Evolutionary conservation across 2,797 vertebrate genomes (phyloP).

Genomic region (Premnoplex brunnescens): DNA sequence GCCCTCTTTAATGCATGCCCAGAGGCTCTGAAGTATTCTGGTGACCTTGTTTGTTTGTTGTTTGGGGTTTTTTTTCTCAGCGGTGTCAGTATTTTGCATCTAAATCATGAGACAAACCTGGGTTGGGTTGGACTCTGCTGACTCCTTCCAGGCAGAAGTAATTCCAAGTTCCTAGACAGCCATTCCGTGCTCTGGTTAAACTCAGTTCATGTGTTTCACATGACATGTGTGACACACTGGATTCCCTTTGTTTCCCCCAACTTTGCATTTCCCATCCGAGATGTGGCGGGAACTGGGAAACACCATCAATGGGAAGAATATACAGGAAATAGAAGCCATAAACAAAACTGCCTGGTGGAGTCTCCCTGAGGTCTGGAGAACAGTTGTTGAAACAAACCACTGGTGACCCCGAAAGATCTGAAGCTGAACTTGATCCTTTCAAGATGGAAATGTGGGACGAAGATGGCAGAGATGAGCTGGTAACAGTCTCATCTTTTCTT

Average conservation of each 20-base stretch:
- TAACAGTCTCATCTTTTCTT: conserved; percentile 36
- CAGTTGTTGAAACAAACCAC: conserved; percentile 67
- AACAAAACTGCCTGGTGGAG: conserved; percentile 28
- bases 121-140: background rate
- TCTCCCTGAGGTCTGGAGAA: conserved; percentile 38
- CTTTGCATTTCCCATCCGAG: conserved; percentile 9
- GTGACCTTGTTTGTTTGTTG: background rate
- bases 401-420: conserved; percentile 60
- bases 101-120: background rate
- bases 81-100: background rate
- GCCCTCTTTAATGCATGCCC: background rate
- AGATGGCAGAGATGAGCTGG: conserved; percentile 46
- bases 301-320: conserved; percentile 10
- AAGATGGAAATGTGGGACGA: conserved; percentile 66
- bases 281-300: background rate
- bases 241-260: background rate
- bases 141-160: background rate
- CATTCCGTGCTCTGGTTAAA: background rate
- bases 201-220: background rate
- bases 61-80: accelerated
- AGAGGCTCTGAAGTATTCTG: background rate
- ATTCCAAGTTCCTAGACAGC: background rate
- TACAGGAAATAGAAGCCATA: conserved; percentile 55
- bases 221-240: background rate
- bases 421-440: conserved; percentile 57